Percentiles rank a stretch among this genome's conserved stretches.
Conservation (phyloP, 2,113 vertebrate genomes). For the Quiscalus mexicanus region DNA sequence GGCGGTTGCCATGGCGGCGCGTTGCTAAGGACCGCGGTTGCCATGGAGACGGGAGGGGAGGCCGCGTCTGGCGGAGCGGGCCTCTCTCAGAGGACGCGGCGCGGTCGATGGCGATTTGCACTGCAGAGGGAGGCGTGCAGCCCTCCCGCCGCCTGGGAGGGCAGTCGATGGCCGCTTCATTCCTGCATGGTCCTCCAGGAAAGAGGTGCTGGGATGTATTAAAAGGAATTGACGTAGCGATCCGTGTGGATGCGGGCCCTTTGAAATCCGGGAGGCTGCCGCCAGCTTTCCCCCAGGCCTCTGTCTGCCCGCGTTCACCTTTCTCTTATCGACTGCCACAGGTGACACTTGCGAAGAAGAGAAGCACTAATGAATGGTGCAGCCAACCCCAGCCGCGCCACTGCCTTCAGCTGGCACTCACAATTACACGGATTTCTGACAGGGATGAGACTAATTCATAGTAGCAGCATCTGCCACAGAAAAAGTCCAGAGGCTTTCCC, state of each 20-base stretch:
- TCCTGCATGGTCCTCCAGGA: neutral
- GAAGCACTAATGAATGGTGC: neutral
- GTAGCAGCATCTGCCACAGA: too few species aligned
- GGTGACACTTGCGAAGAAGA: neutral
- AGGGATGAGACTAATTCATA: neutral
- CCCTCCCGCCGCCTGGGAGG: neutral
- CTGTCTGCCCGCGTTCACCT: neutral
- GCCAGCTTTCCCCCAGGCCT: neutral
- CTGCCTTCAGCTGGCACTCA: neutral
- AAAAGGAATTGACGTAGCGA: conserved; percentile 15
- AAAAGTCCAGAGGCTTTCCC: neutral
- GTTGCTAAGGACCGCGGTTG: neutral
- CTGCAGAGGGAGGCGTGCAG: neutral
- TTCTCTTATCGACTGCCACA: neutral
- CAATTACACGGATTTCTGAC: neutral
- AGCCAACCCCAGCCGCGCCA: accelerated
- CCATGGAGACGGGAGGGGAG: neutral
- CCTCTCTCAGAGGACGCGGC: neutral
- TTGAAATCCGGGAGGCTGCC: conserved; percentile 23
- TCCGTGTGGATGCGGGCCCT: neutral
- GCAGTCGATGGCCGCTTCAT: neutral
- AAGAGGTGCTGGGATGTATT: neutral
- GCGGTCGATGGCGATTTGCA: conserved; percentile 55
- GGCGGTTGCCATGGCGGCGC: neutral
- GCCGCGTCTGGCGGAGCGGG: neutral